Evolutionary conservation across 64 coral and sea anemone genomes (phyloP).

Genomic region (Montipora efflorescens): DNA sequence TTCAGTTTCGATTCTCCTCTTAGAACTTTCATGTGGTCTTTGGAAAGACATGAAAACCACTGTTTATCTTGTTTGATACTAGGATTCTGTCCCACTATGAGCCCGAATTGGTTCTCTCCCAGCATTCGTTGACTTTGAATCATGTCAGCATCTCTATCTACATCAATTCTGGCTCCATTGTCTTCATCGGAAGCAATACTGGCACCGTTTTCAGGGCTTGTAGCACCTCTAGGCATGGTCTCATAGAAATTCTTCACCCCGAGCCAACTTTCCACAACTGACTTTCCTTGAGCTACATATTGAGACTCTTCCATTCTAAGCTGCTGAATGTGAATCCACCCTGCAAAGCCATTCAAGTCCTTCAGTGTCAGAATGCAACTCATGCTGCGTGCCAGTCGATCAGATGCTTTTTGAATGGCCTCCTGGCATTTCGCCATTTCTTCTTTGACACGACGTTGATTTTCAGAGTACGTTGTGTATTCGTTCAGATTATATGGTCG

Average conservation of each 20-base stretch:
- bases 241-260: neutral
- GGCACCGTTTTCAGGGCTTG: neutral
- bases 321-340: neutral
- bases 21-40: constrained; percentile 37
- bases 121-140: constrained; percentile 75
- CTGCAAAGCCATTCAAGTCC: constrained; percentile 8
- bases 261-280: constrained; percentile 31
- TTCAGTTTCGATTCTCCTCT: constrained; percentile 34
- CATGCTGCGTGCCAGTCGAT: neutral
- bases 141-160: constrained; percentile 85
- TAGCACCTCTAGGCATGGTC: neutral
- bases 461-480: constrained; percentile 35
- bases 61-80: neutral
- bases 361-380: constrained; percentile 4
- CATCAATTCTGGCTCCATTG: neutral
- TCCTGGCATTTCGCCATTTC: constrained; percentile 52
- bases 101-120: constrained; percentile 55
- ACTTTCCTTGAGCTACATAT: constrained; percentile 15
- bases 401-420: constrained; percentile 1
- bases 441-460: constrained; percentile 27
- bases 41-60: neutral
- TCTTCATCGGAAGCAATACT: neutral
- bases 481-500: constrained; percentile 55
- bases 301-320: neutral
- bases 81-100: neutral